Evolutionary conservation across 2,113 vertebrate genomes (phyloP).

Genomic region (Solenodon paradoxus): DNA sequence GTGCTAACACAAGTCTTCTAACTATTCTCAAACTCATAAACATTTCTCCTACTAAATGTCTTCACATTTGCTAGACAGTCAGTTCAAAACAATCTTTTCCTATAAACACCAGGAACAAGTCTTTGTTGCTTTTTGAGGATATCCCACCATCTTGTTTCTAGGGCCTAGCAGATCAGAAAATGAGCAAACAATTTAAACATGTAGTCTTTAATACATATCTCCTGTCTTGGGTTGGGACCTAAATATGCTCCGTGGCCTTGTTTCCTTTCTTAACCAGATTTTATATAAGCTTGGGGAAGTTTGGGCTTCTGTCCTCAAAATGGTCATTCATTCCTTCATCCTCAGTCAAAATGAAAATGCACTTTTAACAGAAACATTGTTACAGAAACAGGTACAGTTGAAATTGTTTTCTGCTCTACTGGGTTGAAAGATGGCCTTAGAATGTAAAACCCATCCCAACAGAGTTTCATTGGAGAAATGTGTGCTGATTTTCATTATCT

Average conservation of each 20-base stretch:
- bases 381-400: neutral
- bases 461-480: neutral
- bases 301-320: neutral
- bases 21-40: neutral
- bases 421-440: neutral
- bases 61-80: neutral
- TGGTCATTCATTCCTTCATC: neutral
- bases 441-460: neutral
- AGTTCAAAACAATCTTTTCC: neutral
- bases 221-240: neutral
- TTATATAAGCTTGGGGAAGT: neutral
- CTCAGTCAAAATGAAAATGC: neutral
- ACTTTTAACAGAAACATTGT: neutral
- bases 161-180: neutral
- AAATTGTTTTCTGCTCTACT: neutral
- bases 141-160: neutral
- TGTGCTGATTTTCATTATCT: neutral
- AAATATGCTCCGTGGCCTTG: neutral
- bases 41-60: neutral
- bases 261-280: neutral
- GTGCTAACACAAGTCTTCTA: neutral
- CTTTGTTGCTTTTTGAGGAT: neutral
- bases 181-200: neutral
- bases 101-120: neutral
- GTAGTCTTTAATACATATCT: accelerated